A percentile compares a stretch with the other conserved stretches of the same genome.
Conservation (phyloP, 2,797 vertebrate genomes). For the Peromyscus aztecus region DNA sequence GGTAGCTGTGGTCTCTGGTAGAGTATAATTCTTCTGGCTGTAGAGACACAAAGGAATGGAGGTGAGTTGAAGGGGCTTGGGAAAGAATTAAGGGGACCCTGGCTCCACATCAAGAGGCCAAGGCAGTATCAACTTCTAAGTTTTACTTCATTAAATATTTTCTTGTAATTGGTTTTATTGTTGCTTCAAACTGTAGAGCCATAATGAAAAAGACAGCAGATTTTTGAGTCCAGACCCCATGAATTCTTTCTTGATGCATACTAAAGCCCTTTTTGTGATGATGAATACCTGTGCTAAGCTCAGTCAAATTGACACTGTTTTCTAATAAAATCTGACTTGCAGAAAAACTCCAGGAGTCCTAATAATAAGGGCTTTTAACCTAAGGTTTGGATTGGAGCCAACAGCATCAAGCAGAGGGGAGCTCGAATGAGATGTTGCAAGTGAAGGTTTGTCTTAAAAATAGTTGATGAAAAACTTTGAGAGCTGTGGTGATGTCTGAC, state of each 20-base stretch:
- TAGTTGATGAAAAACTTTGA: slow-evolving; percentile 63
- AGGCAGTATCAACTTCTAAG: background rate
- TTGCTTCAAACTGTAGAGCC: background rate
- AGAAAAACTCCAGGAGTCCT: background rate
- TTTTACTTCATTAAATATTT: background rate
- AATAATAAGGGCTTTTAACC: background rate
- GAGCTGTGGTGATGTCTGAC: slow-evolving; percentile 65
- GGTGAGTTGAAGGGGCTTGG: background rate
- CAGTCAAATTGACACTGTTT: background rate
- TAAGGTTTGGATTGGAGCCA: background rate
- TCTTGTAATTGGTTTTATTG: background rate
- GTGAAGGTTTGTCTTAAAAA: slow-evolving; percentile 65
- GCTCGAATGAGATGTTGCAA: slow-evolving; percentile 35
- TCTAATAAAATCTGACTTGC: background rate
- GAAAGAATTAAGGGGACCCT: background rate
- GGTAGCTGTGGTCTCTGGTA: background rate
- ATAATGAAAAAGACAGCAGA: background rate
- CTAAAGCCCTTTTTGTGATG: background rate
- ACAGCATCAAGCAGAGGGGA: slow-evolving; percentile 22
- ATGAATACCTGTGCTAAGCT: background rate
- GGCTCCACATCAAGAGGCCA: background rate
- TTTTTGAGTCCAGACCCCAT: background rate
- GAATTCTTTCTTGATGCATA: background rate
- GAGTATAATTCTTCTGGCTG: background rate
- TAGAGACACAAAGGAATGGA: background rate